phyloP scores from a whole-genome alignment of 2,113 vertebrate species.

The Erpornis zantholeuca region DNA sequence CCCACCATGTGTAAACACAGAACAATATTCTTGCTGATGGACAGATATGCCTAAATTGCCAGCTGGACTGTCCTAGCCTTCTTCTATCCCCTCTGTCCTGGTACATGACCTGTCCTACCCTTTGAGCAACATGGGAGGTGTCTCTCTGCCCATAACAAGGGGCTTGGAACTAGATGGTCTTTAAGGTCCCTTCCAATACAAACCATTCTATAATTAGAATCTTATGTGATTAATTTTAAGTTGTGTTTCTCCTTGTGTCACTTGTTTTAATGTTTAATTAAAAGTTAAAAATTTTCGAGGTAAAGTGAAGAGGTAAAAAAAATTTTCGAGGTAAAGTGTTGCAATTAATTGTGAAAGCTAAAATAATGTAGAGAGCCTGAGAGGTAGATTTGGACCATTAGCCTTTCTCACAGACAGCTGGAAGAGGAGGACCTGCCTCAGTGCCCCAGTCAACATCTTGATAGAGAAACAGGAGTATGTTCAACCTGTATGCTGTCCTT shows the following conservation, averaged over 20 bases:
- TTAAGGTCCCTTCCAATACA: not conserved
- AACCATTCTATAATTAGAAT: not conserved
- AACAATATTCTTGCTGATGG: not conserved
- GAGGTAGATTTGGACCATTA: not conserved
- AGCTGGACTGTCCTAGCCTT: not conserved
- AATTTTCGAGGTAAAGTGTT: not conserved
- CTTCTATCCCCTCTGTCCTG: not conserved
- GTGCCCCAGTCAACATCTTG: not conserved
- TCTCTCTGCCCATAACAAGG: not conserved
- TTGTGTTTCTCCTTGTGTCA: not conserved
- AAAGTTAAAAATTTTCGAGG: not conserved
- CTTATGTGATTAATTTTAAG: not conserved
- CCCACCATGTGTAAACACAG: not conserved
- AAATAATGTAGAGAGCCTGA: not conserved
- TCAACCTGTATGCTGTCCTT: not conserved
- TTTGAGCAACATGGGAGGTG: not conserved
- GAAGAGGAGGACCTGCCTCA: not conserved
- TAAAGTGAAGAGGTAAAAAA: not conserved
- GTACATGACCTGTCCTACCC: not conserved
- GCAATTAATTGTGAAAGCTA: not conserved
- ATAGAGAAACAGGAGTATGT: not conserved
- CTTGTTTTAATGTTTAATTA: not conserved
- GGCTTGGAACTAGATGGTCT: not conserved
- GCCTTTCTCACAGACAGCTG: not conserved
- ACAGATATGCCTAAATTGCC: not conserved